Evolutionary conservation across 2,113 vertebrate genomes (phyloP).

Genomic region (Rhipidura dahli): DNA sequence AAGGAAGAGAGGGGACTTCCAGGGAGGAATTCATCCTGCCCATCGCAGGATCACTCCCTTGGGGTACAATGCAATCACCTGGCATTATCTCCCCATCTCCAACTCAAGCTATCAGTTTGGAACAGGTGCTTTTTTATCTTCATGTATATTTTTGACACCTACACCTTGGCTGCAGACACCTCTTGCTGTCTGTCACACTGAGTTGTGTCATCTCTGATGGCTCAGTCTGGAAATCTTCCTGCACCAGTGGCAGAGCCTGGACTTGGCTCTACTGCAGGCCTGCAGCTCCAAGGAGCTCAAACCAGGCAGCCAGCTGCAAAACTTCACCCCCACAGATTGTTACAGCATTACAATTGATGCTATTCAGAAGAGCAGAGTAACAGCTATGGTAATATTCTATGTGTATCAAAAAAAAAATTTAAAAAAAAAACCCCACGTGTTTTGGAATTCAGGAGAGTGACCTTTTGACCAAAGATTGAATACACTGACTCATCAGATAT

Average conservation of each 20-base stretch:
- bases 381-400: background rate
- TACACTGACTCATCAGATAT: background rate
- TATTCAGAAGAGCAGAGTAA: conserved; percentile 49
- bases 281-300: background rate
- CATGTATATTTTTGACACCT: background rate
- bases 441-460: conserved; percentile 46
- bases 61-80: background rate
- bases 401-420: background rate
- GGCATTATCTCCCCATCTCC: background rate
- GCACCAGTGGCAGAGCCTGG: background rate
- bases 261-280: background rate
- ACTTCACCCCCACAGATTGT: background rate
- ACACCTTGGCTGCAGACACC: background rate
- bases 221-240: background rate
- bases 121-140: background rate
- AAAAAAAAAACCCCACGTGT: background rate
- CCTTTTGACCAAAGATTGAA: conserved; percentile 1
- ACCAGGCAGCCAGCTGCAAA: conserved; percentile 24
- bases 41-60: fast-evolving
- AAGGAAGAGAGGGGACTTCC: background rate
- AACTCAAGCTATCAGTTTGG: background rate
- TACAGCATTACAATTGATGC: background rate
- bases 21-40: background rate
- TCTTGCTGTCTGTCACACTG: background rate
- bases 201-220: background rate